Evolutionary conservation across 2,888 invertebrate species (phyloP).

Genomic region (Macrophya alboannulata): DNA sequence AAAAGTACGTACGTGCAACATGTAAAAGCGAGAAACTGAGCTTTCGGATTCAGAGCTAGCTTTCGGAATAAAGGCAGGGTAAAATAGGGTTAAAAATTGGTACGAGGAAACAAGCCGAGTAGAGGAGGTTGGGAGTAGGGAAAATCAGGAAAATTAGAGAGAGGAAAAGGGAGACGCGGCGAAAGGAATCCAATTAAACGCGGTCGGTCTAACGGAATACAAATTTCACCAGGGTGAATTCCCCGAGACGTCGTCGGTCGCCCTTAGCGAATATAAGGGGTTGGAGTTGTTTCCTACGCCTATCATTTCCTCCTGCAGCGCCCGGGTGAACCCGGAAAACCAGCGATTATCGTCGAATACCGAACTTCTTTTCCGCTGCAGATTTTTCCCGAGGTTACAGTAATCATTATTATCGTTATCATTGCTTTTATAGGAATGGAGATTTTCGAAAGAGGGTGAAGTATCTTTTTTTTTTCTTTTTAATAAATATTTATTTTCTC

Average conservation of each 20-base stretch:
- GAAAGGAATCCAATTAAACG: slow-evolving; percentile 52
- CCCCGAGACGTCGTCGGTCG: slow-evolving; percentile 31
- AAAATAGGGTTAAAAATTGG: slow-evolving; percentile 40
- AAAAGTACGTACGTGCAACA: background rate
- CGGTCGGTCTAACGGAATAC: slow-evolving; percentile 48
- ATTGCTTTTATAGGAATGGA: background rate
- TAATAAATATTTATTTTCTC: background rate
- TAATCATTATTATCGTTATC: background rate
- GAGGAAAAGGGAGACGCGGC: slow-evolving; percentile 37
- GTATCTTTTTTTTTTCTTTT: background rate
- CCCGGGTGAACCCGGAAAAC: slow-evolving; percentile 7
- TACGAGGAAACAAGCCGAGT: slow-evolving; percentile 34
- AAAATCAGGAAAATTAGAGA: slow-evolving; percentile 54
- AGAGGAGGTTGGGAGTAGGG: slow-evolving; percentile 27
- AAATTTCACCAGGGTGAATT: slow-evolving; percentile 44
- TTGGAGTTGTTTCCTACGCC: slow-evolving; percentile 7
- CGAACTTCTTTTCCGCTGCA: background rate
- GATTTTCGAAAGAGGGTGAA: background rate
- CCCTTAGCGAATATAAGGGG: background rate
- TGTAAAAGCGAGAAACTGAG: background rate
- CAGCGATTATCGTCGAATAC: slow-evolving; percentile 5
- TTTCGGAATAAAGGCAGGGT: background rate
- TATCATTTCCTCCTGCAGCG: background rate
- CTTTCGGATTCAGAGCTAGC: background rate
- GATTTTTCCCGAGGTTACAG: background rate